Conservation (phyloP, 2,797 vertebrate species). For the Pteronotus mesoamericanus region DNA sequence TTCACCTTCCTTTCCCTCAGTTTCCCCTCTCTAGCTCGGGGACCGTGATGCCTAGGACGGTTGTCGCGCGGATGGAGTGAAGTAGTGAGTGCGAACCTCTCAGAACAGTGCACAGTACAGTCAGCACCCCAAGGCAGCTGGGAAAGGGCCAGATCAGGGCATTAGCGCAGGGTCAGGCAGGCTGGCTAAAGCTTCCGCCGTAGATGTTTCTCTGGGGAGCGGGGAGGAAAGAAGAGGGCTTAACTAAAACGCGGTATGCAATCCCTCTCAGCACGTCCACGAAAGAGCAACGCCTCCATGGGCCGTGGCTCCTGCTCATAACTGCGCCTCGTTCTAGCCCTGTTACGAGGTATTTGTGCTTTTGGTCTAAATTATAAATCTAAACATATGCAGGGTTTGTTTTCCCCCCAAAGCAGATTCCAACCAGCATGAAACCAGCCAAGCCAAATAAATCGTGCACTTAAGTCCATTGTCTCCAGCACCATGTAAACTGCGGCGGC, state of each 20-base stretch:
- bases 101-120: fast-evolving
- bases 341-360: conserved; percentile 70
- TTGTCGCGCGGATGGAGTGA: background rate
- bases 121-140: background rate
- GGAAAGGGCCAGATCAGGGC: background rate
- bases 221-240: background rate
- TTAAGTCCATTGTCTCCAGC: conserved; percentile 76
- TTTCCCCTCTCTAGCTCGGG: background rate
- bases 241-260: background rate
- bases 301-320: background rate
- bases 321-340: conserved; percentile 53
- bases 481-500: conserved; percentile 70
- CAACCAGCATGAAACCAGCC: conserved; percentile 73
- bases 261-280: fast-evolving
- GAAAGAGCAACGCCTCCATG: background rate
- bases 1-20: background rate
- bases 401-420: conserved; percentile 75
- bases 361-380: conserved; percentile 74
- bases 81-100: fast-evolving
- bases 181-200: fast-evolving
- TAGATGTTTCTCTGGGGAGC: background rate
- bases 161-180: background rate
- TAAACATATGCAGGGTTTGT: conserved; percentile 77
- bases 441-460: conserved; percentile 77
- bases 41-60: fast-evolving